phyloP scores from a whole-genome alignment of 2,888 invertebrate species.

The Dryococelus australis region DNA sequence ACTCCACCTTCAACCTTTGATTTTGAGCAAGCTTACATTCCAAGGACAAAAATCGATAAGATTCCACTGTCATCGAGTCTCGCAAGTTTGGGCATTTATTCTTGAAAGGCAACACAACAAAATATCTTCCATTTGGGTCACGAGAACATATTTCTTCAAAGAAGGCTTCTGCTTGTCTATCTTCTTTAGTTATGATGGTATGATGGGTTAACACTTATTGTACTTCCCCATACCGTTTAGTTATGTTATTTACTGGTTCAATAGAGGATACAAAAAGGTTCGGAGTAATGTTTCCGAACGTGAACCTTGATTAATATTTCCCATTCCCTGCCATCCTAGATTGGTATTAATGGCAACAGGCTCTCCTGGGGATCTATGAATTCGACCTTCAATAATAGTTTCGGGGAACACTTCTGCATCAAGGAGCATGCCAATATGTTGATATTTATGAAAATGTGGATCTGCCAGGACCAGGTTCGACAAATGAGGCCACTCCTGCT shows the following conservation, averaged over 20 bases:
- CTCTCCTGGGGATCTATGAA: neutral
- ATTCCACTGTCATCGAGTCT: neutral
- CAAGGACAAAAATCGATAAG: neutral
- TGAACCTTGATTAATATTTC: neutral
- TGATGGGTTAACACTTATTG: neutral
- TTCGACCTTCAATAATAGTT: neutral
- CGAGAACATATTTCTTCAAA: neutral
- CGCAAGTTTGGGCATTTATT: neutral
- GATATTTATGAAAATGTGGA: too few relatives aligned
- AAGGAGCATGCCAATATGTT: neutral
- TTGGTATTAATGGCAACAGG: neutral
- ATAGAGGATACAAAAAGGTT: neutral
- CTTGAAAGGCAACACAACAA: too few relatives aligned
- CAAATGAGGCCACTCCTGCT: too few relatives aligned
- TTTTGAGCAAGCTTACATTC: too few relatives aligned
- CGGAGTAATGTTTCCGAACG: neutral
- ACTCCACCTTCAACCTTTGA: too few relatives aligned
- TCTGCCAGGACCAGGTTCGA: too few relatives aligned
- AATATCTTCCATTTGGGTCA: neutral
- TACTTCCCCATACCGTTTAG: neutral
- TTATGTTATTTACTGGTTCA: too few relatives aligned
- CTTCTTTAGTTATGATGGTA: neutral
- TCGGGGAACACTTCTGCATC: too few relatives aligned
- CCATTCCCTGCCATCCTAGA: neutral
- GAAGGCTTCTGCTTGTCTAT: too few relatives aligned